Percentiles rank a stretch among this genome's conserved stretches.
Evolutionary conservation across 2,888 invertebrate species (phyloP).

Genomic region (Margaritifera margaritifera): DNA sequence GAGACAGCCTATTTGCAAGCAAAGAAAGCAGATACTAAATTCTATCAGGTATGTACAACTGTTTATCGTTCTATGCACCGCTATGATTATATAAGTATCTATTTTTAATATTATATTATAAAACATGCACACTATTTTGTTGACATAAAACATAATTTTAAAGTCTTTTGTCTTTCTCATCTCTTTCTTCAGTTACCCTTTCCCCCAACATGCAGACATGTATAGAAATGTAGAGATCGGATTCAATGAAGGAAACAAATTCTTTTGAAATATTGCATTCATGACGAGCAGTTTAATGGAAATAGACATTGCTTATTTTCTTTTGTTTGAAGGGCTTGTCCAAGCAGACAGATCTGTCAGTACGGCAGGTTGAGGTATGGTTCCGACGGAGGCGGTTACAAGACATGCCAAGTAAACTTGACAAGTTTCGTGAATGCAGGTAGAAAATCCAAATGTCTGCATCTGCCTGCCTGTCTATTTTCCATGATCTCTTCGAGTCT

Average conservation of each 20-base stretch:
- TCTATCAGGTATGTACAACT: too few species aligned
- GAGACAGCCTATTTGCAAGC: conserved; percentile 81
- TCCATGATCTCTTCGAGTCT: too few species aligned
- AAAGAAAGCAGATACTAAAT: conserved; percentile 10
- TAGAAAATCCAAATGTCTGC: conserved; percentile 39
- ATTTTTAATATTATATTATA: too few species aligned
- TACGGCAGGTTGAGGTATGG: conserved; percentile 93
- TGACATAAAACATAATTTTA: too few species aligned
- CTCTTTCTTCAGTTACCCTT: too few species aligned
- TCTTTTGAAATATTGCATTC: conserved; percentile 1
- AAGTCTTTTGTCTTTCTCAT: too few species aligned
- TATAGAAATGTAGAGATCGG: conserved; percentile 1
- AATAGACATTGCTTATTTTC: neutral
- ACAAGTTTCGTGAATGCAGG: conserved; percentile 92
- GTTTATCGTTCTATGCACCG: too few species aligned
- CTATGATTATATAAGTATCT: too few species aligned
- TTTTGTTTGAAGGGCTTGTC: conserved; percentile 79
- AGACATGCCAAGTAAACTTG: conserved; percentile 89
- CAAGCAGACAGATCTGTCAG: conserved; percentile 87
- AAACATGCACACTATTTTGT: too few species aligned
- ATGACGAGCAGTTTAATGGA: conserved; percentile 4
- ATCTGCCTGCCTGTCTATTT: neutral
- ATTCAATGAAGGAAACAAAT: conserved; percentile 4
- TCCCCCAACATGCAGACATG: too few species aligned
- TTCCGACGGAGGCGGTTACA: conserved; percentile 85